Evolutionary conservation across 2,797 vertebrate species (phyloP).

Genomic region (Cryptoblepharus egeriae): DNA sequence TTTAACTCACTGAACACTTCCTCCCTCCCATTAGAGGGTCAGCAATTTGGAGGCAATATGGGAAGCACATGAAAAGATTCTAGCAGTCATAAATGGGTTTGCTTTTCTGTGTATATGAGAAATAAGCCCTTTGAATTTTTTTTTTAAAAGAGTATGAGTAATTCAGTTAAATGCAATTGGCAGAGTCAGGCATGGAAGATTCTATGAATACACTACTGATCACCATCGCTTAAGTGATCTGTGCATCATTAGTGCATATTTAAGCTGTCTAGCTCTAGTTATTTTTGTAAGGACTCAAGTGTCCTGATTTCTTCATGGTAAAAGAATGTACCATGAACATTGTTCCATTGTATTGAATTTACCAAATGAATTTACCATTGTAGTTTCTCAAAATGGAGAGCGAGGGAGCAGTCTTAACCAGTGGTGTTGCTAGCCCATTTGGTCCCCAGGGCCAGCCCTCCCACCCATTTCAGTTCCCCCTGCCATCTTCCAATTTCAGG

Average conservation of each 20-base stretch:
- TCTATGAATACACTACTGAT: conserved; percentile 62
- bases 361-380: too few species aligned
- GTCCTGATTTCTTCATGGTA: conserved; percentile 55
- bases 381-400: conserved; percentile 44
- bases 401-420: not conserved
- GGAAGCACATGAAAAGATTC: conserved; percentile 11
- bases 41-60: conserved; percentile 32
- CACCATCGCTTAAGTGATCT: conserved; percentile 62
- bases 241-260: conserved; percentile 63
- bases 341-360: conserved; percentile 17
- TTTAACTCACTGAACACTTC: conserved; percentile 22
- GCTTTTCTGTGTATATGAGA: conserved; percentile 17
- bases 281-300: conserved; percentile 62
- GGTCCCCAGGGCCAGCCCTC: too few species aligned
- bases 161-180: conserved; percentile 56
- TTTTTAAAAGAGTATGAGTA: conserved; percentile 15
- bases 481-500: too few species aligned
- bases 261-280: conserved; percentile 56
- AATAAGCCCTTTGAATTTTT: conserved; percentile 26
- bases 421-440: too few species aligned
- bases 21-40: conserved; percentile 17
- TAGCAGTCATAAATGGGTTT: conserved; percentile 24
- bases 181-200: conserved; percentile 56
- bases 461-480: too few species aligned
- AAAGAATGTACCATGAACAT: not conserved